Base-by-base conservation (phyloP, 2,888 invertebrate species). In the Anagyrus pseudococci region DNA sequence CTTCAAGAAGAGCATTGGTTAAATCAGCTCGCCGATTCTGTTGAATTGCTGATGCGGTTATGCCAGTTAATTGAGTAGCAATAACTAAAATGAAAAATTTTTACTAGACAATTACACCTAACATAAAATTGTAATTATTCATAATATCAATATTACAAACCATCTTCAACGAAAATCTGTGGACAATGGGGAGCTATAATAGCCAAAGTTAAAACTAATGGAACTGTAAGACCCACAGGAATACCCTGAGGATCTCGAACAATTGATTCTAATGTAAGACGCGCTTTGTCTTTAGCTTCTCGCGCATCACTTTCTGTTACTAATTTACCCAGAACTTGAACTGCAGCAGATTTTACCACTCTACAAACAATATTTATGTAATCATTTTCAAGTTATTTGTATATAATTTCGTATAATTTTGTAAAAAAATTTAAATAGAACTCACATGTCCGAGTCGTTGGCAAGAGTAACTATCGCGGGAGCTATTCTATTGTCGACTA, bases 391-490 rank as follows among this genome's bases (percentile, higher is more conserved):
- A 29, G 4, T 29, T 29, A 29, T 10, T 10, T 7, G 29, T 29
- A 29, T 29, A 7, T 29, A 29, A 29, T 29, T 29, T 29, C 4
- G 29, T 29, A 10, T 19, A 44, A 17, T 37, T 47, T 52, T 23
- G 10, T 7, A 10, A 29, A 62, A 43, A 52, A 26, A 26, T 46
- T 2, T 37, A 55, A 41, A 48, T n/a, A 40, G 26, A 22, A 82
- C 86, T 83, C 83, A 88, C 87, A 86, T 79, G 73, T 90, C 88
- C 63, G 85, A 83, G 77, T 90, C 90, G 73, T 84, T 88, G 40
- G 89, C 88, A 41, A 90, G 80, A 0, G 90, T 90, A 46, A 90
- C 86, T 22, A 90, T 83, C 23, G 89, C 89, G n/a, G 89, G 89
- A 22, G 87, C 84, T 44, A 89, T 83, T 74, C 87, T 84, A 4